Evolutionary conservation across 2,113 vertebrate species (phyloP).

Genomic region (Cyprinodon tularosa): DNA sequence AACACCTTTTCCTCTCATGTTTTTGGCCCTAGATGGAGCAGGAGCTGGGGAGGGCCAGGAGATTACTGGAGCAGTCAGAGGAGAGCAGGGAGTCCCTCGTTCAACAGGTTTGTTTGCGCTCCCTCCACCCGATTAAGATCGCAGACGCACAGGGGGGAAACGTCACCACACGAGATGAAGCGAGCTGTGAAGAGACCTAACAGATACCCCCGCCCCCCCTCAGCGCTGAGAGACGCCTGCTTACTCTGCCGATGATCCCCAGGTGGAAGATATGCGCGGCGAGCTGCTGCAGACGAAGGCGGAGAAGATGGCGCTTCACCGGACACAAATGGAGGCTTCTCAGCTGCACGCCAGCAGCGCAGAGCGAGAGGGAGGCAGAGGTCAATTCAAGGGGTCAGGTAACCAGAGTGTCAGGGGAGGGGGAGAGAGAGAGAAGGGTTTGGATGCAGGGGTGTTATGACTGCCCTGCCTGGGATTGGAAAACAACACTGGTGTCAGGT

Average conservation of each 20-base stretch:
- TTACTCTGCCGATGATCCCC: conserved; percentile 4
- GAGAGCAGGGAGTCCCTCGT: conserved; percentile 84
- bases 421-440: background rate
- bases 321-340: conserved; percentile 73
- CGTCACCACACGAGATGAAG: background rate
- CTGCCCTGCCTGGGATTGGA: background rate
- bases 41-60: conserved; percentile 83
- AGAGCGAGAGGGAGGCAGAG: conserved; percentile 74
- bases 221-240: conserved; percentile 10
- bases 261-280: conserved; percentile 88
- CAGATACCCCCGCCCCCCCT: background rate
- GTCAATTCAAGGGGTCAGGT: conserved; percentile 72
- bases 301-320: conserved; percentile 80
- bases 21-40: conserved; percentile 76
- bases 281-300: conserved; percentile 85
- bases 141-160: conserved; percentile 14
- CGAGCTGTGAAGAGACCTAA: background rate
- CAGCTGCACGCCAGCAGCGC: conserved; percentile 61
- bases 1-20: conserved; percentile 5
- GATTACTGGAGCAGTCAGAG: conserved; percentile 86
- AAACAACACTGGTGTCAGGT: background rate
- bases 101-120: conserved; percentile 83
- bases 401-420: conserved; percentile 1
- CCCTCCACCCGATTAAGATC: conserved; percentile 11
- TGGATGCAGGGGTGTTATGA: conserved; percentile 3